These are phyloP conservation scores for Leucophora obtusa DNA, from an alignment of 2,888 invertebrate genomes.

Conservation along the genomic window DNA sequence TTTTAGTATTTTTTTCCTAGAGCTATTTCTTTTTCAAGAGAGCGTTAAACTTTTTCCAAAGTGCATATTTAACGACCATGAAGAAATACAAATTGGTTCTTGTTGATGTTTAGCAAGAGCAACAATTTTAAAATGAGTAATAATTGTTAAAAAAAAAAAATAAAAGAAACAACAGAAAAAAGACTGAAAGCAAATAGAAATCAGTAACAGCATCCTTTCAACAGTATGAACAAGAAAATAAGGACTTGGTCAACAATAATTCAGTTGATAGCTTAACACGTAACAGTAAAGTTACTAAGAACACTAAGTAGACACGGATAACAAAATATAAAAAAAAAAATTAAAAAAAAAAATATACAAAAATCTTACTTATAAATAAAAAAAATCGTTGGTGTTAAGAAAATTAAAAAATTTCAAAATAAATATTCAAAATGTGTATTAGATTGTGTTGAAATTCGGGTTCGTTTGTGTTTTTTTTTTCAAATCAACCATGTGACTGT, in stretches of 20 bases:
- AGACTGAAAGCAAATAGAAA: slow-evolving; percentile 35
- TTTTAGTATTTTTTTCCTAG: slow-evolving; percentile 3
- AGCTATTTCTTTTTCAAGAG: neutral
- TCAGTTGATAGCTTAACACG: slow-evolving; percentile 62
- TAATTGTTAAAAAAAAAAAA: slow-evolving; percentile 36
- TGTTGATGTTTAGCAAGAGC: slow-evolving; percentile 53
- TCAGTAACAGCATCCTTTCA: slow-evolving; percentile 53
- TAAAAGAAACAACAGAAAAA: neutral
- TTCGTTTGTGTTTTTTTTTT: neutral
- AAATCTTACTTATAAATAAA: neutral
- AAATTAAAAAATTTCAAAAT: neutral
- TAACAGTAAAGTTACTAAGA: slow-evolving; percentile 54
- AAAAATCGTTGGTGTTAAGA: neutral
- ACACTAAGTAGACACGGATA: neutral
- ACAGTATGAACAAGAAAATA: slow-evolving; percentile 31
- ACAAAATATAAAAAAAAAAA: slow-evolving; percentile 3
- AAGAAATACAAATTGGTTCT: slow-evolving; percentile 51
- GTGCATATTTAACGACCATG: slow-evolving; percentile 58
- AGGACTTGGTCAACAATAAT: slow-evolving; percentile 63
- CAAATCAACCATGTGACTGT: neutral
- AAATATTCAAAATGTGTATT: neutral
- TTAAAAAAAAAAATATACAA: neutral
- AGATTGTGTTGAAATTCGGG: no score
- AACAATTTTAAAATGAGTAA: slow-evolving; percentile 57
- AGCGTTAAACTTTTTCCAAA: neutral